These are phyloP conservation scores for Pseudochaenichthys georgianus DNA, from an alignment of 2,797 vertebrate species.

Conservation along the genomic window DNA sequence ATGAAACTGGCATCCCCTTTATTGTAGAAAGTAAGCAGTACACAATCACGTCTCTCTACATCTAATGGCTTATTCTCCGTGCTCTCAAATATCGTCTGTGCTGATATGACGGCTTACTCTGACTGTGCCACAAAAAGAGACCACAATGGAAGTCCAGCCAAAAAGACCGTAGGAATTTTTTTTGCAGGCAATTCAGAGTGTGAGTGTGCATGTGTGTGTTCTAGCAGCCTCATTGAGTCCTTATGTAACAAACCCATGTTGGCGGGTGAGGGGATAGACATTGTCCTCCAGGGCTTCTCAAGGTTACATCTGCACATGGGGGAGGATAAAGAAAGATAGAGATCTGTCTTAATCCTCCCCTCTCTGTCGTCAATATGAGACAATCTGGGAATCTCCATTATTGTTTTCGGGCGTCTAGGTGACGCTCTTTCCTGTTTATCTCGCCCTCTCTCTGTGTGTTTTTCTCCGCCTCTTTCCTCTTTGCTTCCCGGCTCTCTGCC, in stretches of 20 bases:
- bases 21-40: slow-evolving; percentile 11
- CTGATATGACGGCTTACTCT: slow-evolving; percentile 22
- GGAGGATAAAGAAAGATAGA: slow-evolving; percentile 17
- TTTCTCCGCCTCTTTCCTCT: slow-evolving; percentile 9
- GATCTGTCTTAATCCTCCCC: no score
- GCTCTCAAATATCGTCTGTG: slow-evolving; percentile 34
- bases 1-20: slow-evolving; percentile 17
- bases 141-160: slow-evolving; percentile 37
- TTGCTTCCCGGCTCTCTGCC: slow-evolving; percentile 20
- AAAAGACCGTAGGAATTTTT: slow-evolving; percentile 33
- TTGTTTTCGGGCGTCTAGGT: slow-evolving; percentile 19
- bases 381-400: slow-evolving; percentile 40
- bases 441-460: slow-evolving; percentile 2
- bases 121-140: slow-evolving; percentile 35
- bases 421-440: slow-evolving; percentile 16
- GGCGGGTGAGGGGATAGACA: slow-evolving; percentile 28
- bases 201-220: slow-evolving; percentile 25
- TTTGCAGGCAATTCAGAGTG: slow-evolving; percentile 25
- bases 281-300: slow-evolving; percentile 58
- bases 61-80: slow-evolving; percentile 17
- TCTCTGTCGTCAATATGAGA: not conserved
- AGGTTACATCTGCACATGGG: slow-evolving; percentile 53
- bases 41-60: slow-evolving; percentile 19
- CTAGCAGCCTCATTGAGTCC: slow-evolving; percentile 18
- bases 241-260: slow-evolving; percentile 63